These are phyloP conservation scores for Chelon labrosus DNA, from an alignment of 2,797 vertebrate genomes.

Conservation along the genomic window DNA sequence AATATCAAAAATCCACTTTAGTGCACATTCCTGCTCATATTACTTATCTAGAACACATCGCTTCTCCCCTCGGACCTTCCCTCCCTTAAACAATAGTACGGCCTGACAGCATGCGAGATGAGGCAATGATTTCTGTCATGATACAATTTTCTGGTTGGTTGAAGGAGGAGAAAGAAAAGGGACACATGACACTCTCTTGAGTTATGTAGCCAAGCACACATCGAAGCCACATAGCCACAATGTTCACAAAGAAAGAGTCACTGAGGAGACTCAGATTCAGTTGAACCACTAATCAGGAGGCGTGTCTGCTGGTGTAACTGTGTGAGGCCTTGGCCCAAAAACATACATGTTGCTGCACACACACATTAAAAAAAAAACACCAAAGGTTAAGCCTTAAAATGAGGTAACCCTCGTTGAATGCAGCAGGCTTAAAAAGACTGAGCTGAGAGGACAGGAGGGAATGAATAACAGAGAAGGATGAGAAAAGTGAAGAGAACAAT, in stretches of 20 bases:
- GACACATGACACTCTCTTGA: conserved; percentile 44
- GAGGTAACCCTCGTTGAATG: conserved; percentile 76
- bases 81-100: conserved; percentile 13
- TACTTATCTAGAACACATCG: conserved; percentile 31
- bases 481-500: conserved; percentile 29
- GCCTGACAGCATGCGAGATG: conserved; percentile 58
- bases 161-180: conserved; percentile 14
- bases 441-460: conserved; percentile 59
- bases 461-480: conserved; percentile 54
- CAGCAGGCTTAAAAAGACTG: conserved; percentile 46
- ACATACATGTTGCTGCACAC: conserved; percentile 35
- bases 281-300: conserved; percentile 58
- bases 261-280: conserved; percentile 54
- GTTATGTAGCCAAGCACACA: conserved; percentile 28
- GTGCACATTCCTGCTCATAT: conserved; percentile 8
- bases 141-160: conserved; percentile 39
- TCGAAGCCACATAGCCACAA: conserved; percentile 14
- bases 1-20: conserved; percentile 24
- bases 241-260: conserved; percentile 46
- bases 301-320: conserved; percentile 29
- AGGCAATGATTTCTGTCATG: conserved; percentile 68
- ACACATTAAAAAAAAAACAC: conserved; percentile 33
- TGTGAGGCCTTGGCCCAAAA: conserved; percentile 37
- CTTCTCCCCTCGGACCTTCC: conserved; percentile 16
- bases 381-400: conserved; percentile 68